Percentiles rank a stretch among this genome's conserved stretches.
phyloP scores from a whole-genome alignment of 2,888 invertebrate genomes.

The Hemistola chrysoprasaria region DNA sequence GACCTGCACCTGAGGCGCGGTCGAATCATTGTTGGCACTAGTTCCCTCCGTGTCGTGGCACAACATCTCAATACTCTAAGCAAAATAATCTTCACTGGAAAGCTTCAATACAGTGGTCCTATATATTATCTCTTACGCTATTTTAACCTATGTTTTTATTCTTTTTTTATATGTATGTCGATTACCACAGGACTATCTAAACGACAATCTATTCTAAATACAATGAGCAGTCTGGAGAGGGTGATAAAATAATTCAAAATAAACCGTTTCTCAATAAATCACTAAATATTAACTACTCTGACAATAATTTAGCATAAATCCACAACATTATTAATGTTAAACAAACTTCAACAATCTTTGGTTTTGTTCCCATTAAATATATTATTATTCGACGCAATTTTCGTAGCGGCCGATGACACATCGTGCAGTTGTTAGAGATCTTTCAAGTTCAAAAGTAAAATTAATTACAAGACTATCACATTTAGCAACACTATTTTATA shows the following conservation, averaged over 20 bases:
- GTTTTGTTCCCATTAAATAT: constrained; percentile 88
- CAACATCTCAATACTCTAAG: constrained; percentile 42
- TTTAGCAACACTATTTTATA: constrained; percentile 78
- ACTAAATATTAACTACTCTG: constrained; percentile 73
- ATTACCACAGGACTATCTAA: constrained; percentile 72
- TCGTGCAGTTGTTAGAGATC: constrained; percentile 70
- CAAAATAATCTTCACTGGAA: constrained; percentile 52
- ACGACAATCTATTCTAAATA: constrained; percentile 69
- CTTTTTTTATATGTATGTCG: constrained; percentile 53
- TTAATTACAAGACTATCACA: constrained; percentile 81
- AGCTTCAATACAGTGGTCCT: constrained; percentile 69
- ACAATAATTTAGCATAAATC: constrained; percentile 79
- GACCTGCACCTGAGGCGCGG: constrained; percentile 4
- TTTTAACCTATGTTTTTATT: constrained; percentile 62
- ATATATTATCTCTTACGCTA: constrained; percentile 65
- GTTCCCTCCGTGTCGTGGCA: constrained; percentile 58
- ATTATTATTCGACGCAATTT: constrained; percentile 60
- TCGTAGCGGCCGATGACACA: constrained; percentile 66
- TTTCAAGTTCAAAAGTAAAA: constrained; percentile 69
- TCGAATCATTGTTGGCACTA: constrained; percentile 62
- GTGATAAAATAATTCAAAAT: constrained; percentile 69
- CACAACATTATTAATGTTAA: constrained; percentile 80
- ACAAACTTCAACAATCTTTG: constrained; percentile 89
- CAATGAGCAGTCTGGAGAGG: constrained; percentile 80
- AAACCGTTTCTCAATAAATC: constrained; percentile 62